Evolutionary conservation across 1,140 invertebrate genomes (phyloP), one percentile per base, ranked within the genome.

Genomic region (Orius insidiosus): DNA sequence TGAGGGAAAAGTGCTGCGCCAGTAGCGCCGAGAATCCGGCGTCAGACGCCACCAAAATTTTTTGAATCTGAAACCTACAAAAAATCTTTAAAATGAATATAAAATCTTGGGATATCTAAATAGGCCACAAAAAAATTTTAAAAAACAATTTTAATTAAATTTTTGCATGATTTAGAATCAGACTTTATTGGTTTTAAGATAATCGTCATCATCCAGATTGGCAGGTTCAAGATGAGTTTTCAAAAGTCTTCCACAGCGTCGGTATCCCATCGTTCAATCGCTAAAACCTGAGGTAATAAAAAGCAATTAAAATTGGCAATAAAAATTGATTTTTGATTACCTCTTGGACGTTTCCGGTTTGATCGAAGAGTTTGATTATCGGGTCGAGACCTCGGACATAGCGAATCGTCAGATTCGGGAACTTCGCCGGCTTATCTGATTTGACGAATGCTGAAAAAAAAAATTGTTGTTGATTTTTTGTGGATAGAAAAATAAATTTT

Each of bases 201-300:
- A 76, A 58, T 71, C 65, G n/a, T 51, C 50, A 39, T 66, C 61
- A 49, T 69, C 66, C 34, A 69, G 38, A 31, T 69, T 63, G 32
- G 68, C 66, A 38, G 67, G 58, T 33, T 69, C 60, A 49, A 95
- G 67, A 72, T 89, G 81, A 33, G 85, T 86, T 33, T 76, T 78
- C 31, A 95, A 73, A 94, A 95, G 65, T 94, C 90, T 63, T 92
- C 85, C 1, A 95, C 80, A 8, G 88, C 85, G 59, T 97, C 90
- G 5, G 90, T 96, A 61, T 95, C 85, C 92, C 90, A 97, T 61
- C 93, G 92, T 53, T 92, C 87, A 60, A 96, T 94, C 33, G 89
- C 86, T 3, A 96, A 71, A 38, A 80, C 79, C 63, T 74, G 57
- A 43, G 3, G 15, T 43, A 44, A 14, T 24, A 35, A 9, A 6